Evolutionary conservation across 1,140 invertebrate genomes (phyloP).

Genomic region (Gonioctena quinquepunctata): DNA sequence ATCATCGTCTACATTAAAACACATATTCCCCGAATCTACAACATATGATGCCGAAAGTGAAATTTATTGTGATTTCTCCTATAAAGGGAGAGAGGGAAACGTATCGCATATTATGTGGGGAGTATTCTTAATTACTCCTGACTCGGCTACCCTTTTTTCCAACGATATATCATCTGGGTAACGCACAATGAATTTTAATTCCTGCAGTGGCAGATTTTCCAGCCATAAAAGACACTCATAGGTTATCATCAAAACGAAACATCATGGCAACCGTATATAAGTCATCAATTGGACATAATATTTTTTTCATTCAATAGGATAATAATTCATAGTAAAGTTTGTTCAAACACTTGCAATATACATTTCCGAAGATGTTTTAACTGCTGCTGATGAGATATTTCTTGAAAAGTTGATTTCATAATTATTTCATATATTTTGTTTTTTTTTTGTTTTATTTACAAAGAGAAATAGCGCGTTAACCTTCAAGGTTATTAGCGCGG

Average conservation of each 20-base stretch:
- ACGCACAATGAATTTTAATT: slow-evolving; percentile 3
- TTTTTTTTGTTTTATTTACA: too few species aligned
- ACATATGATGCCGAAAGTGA: slow-evolving; percentile 1
- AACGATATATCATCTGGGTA: background rate
- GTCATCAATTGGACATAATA: too few species aligned
- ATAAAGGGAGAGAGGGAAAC: background rate
- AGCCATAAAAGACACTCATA: slow-evolving; percentile 6
- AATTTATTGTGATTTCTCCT: slow-evolving; percentile 4
- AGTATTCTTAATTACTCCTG: slow-evolving; percentile 6
- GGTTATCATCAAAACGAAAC: slow-evolving; percentile 15
- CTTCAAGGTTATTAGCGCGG: too few species aligned
- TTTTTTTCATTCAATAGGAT: too few species aligned
- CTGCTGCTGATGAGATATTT: too few species aligned
- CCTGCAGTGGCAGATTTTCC: background rate
- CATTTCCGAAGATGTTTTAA: too few species aligned
- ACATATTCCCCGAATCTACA: background rate
- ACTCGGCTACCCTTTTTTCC: slow-evolving; percentile 4
- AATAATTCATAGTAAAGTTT: too few species aligned
- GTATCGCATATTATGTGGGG: background rate
- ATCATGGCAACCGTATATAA: too few species aligned
- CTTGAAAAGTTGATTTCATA: too few species aligned
- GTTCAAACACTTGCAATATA: too few species aligned
- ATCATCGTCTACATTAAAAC: background rate
- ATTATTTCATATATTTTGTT: too few species aligned
- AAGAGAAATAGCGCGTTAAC: too few species aligned